These are phyloP conservation scores for Dendrolimus houi DNA, from an alignment of 2,888 invertebrate genomes.

Conservation along the genomic window DNA sequence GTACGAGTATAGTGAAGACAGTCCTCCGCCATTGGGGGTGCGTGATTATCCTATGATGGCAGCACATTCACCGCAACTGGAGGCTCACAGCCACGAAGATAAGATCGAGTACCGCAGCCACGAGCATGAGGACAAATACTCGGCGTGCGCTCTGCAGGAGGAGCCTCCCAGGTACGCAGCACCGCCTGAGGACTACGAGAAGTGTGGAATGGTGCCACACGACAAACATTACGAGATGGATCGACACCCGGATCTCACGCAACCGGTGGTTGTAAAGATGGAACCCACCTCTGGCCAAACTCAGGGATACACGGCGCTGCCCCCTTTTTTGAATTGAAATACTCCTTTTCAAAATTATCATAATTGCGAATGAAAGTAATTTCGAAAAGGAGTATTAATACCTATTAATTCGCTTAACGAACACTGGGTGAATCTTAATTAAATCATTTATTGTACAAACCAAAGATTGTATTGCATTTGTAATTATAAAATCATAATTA, in stretches of 20 bases:
- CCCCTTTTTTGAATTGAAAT: slow-evolving; percentile 87
- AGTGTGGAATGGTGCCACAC: slow-evolving; percentile 70
- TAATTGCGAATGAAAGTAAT: slow-evolving; percentile 45
- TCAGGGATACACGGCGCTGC: slow-evolving; percentile 82
- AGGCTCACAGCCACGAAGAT: slow-evolving; percentile 71
- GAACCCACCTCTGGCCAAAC: slow-evolving; percentile 59
- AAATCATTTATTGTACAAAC: slow-evolving; percentile 2
- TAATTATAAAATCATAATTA: slow-evolving; percentile 7
- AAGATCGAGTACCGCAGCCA: slow-evolving; percentile 62
- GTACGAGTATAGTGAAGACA: slow-evolving; percentile 77
- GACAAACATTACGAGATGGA: slow-evolving; percentile 69
- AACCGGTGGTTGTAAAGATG: slow-evolving; percentile 73
- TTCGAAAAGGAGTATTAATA: slow-evolving; percentile 71
- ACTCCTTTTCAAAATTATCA: slow-evolving; percentile 76
- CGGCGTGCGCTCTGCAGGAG: slow-evolving; percentile 64
- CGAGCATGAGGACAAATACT: slow-evolving; percentile 66
- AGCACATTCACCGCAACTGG: slow-evolving; percentile 77
- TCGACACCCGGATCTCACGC: slow-evolving; percentile 57
- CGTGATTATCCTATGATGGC: slow-evolving; percentile 81
- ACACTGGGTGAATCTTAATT: neutral
- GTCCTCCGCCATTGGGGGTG: slow-evolving; percentile 79
- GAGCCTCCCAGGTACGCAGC: slow-evolving; percentile 75
- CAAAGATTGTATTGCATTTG: slow-evolving; percentile 1
- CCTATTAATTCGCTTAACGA: neutral
- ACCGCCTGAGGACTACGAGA: slow-evolving; percentile 77